phyloP scores from a whole-genome alignment of 1,140 invertebrate species.

The Drosophila serrata region DNA sequence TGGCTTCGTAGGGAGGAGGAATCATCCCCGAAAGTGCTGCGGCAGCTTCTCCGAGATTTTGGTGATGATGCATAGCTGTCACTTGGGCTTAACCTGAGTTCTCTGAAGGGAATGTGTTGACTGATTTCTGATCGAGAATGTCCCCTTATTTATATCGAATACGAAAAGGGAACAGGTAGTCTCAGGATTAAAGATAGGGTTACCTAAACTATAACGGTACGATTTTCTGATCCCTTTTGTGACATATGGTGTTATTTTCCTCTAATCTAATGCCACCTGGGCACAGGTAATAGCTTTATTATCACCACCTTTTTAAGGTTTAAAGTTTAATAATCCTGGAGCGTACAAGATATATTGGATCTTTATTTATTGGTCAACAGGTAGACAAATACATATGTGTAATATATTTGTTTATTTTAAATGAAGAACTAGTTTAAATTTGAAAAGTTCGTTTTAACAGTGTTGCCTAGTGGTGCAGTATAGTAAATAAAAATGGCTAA shows the following conservation, averaged over 20 bases:
- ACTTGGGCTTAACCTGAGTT: background rate
- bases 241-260: background rate
- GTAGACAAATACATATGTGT: background rate
- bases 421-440: background rate
- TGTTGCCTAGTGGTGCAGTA: background rate
- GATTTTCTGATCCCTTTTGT: constrained; percentile 11
- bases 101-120: constrained; percentile 7
- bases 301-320: background rate
- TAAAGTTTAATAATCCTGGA: background rate
- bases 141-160: constrained; percentile 40
- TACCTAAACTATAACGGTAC: constrained; percentile 9
- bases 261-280: constrained; percentile 1
- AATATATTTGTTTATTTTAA: background rate
- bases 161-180: constrained; percentile 1
- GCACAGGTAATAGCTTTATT: background rate
- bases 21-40: constrained; percentile 50
- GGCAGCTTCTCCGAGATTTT: constrained; percentile 50
- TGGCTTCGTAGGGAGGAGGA: constrained; percentile 60
- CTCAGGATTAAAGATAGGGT: no score
- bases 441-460: background rate
- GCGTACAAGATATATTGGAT: background rate
- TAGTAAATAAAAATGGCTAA: background rate
- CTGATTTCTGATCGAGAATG: background rate
- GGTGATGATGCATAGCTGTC: constrained; percentile 69
- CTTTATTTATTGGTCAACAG: background rate